These are phyloP conservation scores for Cryptotis parvus DNA, from an alignment of 2,113 vertebrate genomes.

Conservation along the genomic window DNA sequence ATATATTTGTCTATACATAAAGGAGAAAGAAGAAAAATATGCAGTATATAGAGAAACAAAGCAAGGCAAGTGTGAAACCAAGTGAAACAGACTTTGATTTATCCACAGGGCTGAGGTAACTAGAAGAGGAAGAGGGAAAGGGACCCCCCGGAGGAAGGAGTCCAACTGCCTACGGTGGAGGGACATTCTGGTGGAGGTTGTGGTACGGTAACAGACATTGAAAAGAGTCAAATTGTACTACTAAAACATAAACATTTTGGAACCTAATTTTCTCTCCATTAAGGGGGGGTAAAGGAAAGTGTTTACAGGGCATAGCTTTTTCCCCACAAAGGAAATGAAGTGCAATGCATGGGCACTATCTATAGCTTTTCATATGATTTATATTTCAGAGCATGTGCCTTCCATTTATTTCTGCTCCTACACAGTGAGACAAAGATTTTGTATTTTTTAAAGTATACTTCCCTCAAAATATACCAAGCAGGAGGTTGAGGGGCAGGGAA, in stretches of 20 bases:
- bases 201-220: neutral
- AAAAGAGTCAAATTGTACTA: neutral
- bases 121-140: neutral
- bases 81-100: neutral
- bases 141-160: neutral
- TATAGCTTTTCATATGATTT: neutral
- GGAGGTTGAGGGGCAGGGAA: neutral
- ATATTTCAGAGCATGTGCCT: neutral
- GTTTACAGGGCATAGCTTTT: neutral
- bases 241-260: neutral
- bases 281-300: neutral
- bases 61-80: neutral
- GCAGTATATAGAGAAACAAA: neutral
- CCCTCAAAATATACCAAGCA: neutral
- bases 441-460: constrained; percentile 4
- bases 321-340: constrained; percentile 26
- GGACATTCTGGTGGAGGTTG: neutral
- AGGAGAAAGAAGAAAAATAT: no score
- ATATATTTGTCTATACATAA: no score
- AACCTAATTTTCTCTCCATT: neutral
- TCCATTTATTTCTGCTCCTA: neutral
- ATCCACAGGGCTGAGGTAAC: neutral
- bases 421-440: neutral
- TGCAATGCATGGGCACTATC: neutral
- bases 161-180: neutral